phyloP scores from a whole-genome alignment of 1,140 invertebrate species.

The Drosophila paulistorum region DNA sequence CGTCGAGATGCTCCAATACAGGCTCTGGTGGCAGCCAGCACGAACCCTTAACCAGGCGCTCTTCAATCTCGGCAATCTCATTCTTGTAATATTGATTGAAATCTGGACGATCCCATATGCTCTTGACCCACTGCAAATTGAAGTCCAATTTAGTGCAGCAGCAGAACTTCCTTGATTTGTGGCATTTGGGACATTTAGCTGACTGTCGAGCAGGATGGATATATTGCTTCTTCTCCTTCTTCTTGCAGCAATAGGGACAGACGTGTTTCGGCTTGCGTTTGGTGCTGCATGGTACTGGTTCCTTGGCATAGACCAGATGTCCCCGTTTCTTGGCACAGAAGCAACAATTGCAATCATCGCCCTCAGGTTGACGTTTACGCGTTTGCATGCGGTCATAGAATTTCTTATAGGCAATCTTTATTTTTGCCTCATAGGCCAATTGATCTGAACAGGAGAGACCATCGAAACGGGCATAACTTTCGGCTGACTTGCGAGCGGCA shows the following conservation, averaged over 20 bases:
- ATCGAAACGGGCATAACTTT: slow-evolving; percentile 73
- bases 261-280: slow-evolving; percentile 66
- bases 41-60: slow-evolving; percentile 60
- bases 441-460: slow-evolving; percentile 72
- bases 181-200: slow-evolving; percentile 74
- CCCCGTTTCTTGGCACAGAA: slow-evolving; percentile 80
- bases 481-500: slow-evolving; percentile 70
- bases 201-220: slow-evolving; percentile 56
- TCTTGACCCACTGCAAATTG: slow-evolving; percentile 72
- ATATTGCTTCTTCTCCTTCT: slow-evolving; percentile 64
- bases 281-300: slow-evolving; percentile 57
- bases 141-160: slow-evolving; percentile 75
- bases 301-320: slow-evolving; percentile 75
- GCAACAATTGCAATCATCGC: slow-evolving; percentile 79
- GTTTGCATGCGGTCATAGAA: slow-evolving; percentile 78
- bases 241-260: slow-evolving; percentile 77
- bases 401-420: slow-evolving; percentile 76
- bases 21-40: slow-evolving; percentile 69
- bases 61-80: slow-evolving; percentile 70
- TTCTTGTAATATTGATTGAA: slow-evolving; percentile 76
- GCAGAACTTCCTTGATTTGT: slow-evolving; percentile 75
- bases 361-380: slow-evolving; percentile 64
- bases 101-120: slow-evolving; percentile 76
- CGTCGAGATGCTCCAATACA: slow-evolving; percentile 25
- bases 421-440: slow-evolving; percentile 71